Percentiles rank a stretch among this genome's conserved stretches.
These are phyloP conservation scores for Sesamia nonagrioides DNA, from an alignment of 1,140 invertebrate genomes.

Conservation along the genomic window DNA sequence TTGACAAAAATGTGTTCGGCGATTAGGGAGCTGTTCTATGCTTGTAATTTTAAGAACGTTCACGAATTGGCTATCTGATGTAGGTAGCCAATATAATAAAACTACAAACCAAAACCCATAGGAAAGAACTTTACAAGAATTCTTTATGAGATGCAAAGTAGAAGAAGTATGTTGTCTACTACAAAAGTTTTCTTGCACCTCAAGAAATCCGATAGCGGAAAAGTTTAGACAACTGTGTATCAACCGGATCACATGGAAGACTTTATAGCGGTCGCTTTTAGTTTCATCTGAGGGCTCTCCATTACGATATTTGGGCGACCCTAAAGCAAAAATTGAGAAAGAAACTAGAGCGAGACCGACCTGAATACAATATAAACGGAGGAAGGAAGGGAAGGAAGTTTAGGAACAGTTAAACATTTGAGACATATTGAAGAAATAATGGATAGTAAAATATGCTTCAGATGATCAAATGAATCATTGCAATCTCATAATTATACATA, in stretches of 20 bases:
- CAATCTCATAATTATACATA: too few species aligned
- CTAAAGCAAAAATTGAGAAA: conserved; percentile 17
- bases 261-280: conserved; percentile 42
- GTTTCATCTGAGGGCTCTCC: conserved; percentile 1
- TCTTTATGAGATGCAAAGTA: conserved; percentile 20
- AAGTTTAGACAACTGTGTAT: conserved; percentile 40
- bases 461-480: too few species aligned
- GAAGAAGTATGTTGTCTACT: conserved; percentile 40
- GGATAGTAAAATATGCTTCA: too few species aligned
- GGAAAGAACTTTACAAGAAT: conserved; percentile 5
- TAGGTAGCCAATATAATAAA: not conserved
- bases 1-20: too few species aligned
- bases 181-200: conserved; percentile 38
- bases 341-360: conserved; percentile 19
- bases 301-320: conserved; percentile 36
- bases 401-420: conserved; percentile 8
- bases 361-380: not conserved
- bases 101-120: not conserved
- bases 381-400: conserved; percentile 15
- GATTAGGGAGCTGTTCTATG: too few species aligned
- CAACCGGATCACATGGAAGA: conserved; percentile 37
- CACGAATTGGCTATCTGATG: not conserved
- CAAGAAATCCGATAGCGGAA: conserved; percentile 37
- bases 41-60: not conserved
- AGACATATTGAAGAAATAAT: too few species aligned